A percentile compares a stretch with the other conserved stretches of the same genome.
These are phyloP conservation scores for Sesamia nonagrioides DNA, from an alignment of 1,140 invertebrate species.

Conservation along the genomic window DNA sequence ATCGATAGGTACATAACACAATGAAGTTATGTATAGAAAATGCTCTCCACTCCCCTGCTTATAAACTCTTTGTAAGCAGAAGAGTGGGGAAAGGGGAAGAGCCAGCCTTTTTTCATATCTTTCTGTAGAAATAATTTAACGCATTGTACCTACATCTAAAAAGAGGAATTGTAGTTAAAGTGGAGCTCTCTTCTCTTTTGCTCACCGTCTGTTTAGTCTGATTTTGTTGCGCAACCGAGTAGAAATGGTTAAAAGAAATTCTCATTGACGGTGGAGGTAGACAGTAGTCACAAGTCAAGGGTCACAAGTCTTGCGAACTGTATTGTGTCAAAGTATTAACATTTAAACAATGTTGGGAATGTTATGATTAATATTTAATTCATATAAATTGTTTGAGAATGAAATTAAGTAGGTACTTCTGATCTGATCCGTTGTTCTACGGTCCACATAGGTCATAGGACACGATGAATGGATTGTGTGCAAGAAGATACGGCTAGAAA, in stretches of 20 bases:
- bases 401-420: conserved; percentile 35
- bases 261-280: not conserved
- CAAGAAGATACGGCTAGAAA: not conserved
- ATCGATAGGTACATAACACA: no score
- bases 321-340: conserved; percentile 44
- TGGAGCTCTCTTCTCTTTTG: no score
- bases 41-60: no score
- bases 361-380: conserved; percentile 50
- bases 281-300: not conserved
- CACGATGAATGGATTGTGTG: not conserved
- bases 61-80: no score
- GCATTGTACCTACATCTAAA: no score
- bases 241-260: not conserved
- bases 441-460: not conserved
- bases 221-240: not conserved
- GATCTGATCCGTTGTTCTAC: not conserved
- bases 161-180: no score
- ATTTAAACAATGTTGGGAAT: conserved; percentile 56
- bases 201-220: no score
- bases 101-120: no score
- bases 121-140: no score
- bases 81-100: no score
- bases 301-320: conserved; percentile 40
- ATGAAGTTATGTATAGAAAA: no score
- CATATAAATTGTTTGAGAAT: conserved; percentile 41